These are phyloP conservation scores for Ormyrus pomaceus DNA, from an alignment of 2,888 invertebrate genomes.

Conservation along the genomic window DNA sequence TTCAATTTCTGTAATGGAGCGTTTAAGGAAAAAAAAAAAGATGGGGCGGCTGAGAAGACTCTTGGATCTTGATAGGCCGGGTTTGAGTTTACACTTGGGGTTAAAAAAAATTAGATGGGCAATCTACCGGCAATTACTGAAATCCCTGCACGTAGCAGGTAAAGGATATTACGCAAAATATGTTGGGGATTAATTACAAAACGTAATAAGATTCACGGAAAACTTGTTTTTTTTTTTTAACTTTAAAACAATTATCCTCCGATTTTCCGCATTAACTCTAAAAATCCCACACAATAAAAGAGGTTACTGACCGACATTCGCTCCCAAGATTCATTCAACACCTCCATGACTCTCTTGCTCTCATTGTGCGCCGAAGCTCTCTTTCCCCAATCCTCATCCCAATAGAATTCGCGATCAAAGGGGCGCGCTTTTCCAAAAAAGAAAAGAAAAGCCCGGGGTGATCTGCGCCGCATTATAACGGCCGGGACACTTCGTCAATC, in stretches of 20 bases:
- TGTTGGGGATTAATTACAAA: too few relatives aligned
- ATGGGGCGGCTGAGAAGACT: too few relatives aligned
- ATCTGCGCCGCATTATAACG: background rate
- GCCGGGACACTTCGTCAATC: background rate
- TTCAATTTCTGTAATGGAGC: background rate
- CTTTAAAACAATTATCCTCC: too few relatives aligned
- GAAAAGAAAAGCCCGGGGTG: background rate
- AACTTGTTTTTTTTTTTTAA: too few relatives aligned
- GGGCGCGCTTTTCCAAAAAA: slow-evolving; percentile 6
- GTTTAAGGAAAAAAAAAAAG: background rate
- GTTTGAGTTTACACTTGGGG: too few relatives aligned
- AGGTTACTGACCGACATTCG: background rate
- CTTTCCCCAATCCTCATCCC: slow-evolving; percentile 6
- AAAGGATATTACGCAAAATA: too few relatives aligned
- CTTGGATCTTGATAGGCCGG: too few relatives aligned
- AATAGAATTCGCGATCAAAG: slow-evolving; percentile 40
- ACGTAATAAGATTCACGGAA: too few relatives aligned
- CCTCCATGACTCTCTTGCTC: slow-evolving; percentile 1
- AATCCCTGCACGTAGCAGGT: too few relatives aligned
- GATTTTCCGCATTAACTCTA: background rate
- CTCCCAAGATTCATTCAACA: background rate
- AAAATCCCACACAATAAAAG: background rate
- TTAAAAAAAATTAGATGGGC: too few relatives aligned
- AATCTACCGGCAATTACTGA: too few relatives aligned
- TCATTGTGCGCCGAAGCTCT: slow-evolving; percentile 12